These are phyloP conservation scores for Chrysaora quinquecirrha DNA, from an alignment of 30 jellyfish, hydroid and myxozoan species.

Conservation along the genomic window DNA sequence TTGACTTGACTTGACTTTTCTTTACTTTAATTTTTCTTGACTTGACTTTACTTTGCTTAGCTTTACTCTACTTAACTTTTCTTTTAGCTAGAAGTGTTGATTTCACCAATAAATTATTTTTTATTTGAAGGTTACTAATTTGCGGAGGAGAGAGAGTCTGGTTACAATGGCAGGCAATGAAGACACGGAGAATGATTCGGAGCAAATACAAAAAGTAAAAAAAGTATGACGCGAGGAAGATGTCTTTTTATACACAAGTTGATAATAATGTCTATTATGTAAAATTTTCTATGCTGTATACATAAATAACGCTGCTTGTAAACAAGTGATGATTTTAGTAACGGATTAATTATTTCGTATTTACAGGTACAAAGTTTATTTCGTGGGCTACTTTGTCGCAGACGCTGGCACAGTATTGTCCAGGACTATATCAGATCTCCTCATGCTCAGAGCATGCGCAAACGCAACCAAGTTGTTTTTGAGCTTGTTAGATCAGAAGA, in stretches of 20 bases:
- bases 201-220: slow-evolving; percentile 52
- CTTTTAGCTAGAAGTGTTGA: too few relatives aligned
- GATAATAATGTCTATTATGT: background rate
- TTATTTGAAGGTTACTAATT: background rate
- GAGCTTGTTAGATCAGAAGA: slow-evolving; percentile 87
- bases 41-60: too few relatives aligned
- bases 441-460: slow-evolving; percentile 92
- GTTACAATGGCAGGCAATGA: slow-evolving; percentile 40
- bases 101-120: too few relatives aligned
- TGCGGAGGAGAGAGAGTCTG: slow-evolving; percentile 41
- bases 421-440: slow-evolving; percentile 94
- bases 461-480: slow-evolving; percentile 78
- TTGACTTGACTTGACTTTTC: too few relatives aligned
- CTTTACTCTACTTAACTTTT: too few relatives aligned
- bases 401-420: slow-evolving; percentile 86
- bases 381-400: slow-evolving; percentile 79
- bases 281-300: too few relatives aligned
- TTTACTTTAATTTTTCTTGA: too few relatives aligned
- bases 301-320: too few relatives aligned
- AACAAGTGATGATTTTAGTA: too few relatives aligned
- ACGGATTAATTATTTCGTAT: too few relatives aligned
- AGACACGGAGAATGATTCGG: slow-evolving; percentile 50
- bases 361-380: slow-evolving; percentile 82
- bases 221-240: too few relatives aligned
- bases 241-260: background rate